These are phyloP conservation scores for Lutjanus erythropterus DNA, from an alignment of 2,113 vertebrate species.

Conservation along the genomic window DNA sequence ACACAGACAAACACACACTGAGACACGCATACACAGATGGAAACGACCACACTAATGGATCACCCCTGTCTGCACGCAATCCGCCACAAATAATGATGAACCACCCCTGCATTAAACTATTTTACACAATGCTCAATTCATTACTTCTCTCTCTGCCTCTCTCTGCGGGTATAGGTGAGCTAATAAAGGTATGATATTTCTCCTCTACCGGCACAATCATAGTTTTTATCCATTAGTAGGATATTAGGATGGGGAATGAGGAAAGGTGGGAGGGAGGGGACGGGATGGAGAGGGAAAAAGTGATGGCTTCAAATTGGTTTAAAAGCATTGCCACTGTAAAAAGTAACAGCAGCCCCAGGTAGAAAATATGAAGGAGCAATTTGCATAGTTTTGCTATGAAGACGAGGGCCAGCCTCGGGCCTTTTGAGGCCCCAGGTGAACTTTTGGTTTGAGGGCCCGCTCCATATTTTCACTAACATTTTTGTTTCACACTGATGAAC, in stretches of 20 bases:
- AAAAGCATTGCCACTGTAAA: constrained; percentile 72
- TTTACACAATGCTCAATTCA: constrained; percentile 88
- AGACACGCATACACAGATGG: constrained; percentile 76
- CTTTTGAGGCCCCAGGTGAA: constrained; percentile 9
- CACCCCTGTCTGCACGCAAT: constrained; percentile 87
- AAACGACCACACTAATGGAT: constrained; percentile 87
- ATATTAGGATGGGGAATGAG: constrained; percentile 74
- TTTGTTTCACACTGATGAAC: constrained; percentile 9
- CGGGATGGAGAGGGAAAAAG: constrained; percentile 48
- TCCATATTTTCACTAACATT: not conserved
- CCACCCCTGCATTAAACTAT: constrained; percentile 87
- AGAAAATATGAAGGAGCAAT: constrained; percentile 34
- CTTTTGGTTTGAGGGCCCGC: not conserved
- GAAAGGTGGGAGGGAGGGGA: constrained; percentile 61
- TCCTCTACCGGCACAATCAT: constrained; percentile 79
- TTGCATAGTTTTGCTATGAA: constrained; percentile 51
- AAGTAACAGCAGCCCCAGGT: constrained; percentile 58
- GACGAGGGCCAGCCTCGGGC: constrained; percentile 18
- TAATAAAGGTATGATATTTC: constrained; percentile 87
- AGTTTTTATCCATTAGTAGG: constrained; percentile 84
- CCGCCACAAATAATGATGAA: constrained; percentile 89
- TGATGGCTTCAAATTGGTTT: constrained; percentile 73
- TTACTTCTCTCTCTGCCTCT: constrained; percentile 73
- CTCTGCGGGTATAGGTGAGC: constrained; percentile 79
- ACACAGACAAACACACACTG: constrained; percentile 41